Conservation (phyloP, 2,797 vertebrate species). For the Channa striata region DNA sequence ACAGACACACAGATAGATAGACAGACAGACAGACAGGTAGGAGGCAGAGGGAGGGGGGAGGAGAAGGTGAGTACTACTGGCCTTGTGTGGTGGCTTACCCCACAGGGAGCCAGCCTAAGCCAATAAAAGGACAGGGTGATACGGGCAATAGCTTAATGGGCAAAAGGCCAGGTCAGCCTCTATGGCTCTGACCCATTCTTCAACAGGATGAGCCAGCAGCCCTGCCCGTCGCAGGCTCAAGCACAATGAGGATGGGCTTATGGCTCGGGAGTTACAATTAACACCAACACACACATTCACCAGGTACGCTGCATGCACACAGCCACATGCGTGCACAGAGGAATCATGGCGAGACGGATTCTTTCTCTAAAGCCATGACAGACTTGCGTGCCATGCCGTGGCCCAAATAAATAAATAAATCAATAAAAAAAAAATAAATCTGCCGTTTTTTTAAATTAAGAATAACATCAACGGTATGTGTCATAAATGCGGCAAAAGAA, state of each 20-base stretch:
- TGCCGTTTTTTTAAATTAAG: not conserved
- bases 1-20: slow-evolving; percentile 7
- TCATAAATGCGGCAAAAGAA: not conserved
- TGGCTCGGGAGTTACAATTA: slow-evolving; percentile 74
- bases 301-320: slow-evolving; percentile 10
- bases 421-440: too few relatives aligned
- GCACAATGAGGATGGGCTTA: slow-evolving; percentile 68
- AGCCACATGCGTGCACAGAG: slow-evolving; percentile 21
- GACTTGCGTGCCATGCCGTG: not conserved
- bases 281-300: slow-evolving; percentile 50
- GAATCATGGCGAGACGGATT: not conserved
- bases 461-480: not conserved
- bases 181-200: slow-evolving; percentile 74
- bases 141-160: slow-evolving; percentile 74
- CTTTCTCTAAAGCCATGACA: not conserved
- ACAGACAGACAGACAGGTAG: slow-evolving; percentile 5
- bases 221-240: slow-evolving; percentile 60
- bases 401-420: not conserved
- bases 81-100: slow-evolving; percentile 65
- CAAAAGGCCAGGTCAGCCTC: slow-evolving; percentile 70
- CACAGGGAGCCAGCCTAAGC: slow-evolving; percentile 74
- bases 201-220: slow-evolving; percentile 77
- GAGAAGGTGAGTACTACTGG: slow-evolving; percentile 63
- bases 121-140: slow-evolving; percentile 78
- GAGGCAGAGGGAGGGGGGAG: slow-evolving; percentile 10